phyloP scores from a whole-genome alignment of 2,797 vertebrate genomes.

The Betta splendens region DNA sequence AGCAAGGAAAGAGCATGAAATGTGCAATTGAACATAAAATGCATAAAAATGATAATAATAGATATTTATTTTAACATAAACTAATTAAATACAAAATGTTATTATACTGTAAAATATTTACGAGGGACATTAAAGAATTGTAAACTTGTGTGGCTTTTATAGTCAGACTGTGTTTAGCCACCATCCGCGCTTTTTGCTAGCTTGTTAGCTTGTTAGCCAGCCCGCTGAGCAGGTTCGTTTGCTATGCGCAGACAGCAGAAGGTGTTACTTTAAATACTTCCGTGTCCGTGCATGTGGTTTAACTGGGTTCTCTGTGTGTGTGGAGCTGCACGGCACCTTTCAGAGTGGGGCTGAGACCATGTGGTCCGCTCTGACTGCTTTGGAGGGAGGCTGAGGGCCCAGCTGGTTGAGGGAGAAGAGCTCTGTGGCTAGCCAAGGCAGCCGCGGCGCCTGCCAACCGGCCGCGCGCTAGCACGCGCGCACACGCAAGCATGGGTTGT shows the following conservation, averaged over 20 bases:
- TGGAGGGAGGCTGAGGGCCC: slow-evolving; percentile 77
- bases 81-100: neutral
- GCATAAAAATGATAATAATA: too few relatives aligned
- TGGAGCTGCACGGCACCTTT: slow-evolving; percentile 66
- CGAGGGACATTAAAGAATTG: neutral
- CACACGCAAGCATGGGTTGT: slow-evolving; percentile 53
- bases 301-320: slow-evolving; percentile 29
- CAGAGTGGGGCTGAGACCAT: slow-evolving; percentile 73
- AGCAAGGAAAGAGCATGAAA: too few relatives aligned
- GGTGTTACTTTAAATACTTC: slow-evolving; percentile 36
- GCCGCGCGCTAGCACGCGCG: slow-evolving; percentile 50
- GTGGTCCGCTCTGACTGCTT: slow-evolving; percentile 71
- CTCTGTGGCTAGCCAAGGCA: slow-evolving; percentile 70
- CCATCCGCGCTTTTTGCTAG: too few relatives aligned
- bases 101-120: slow-evolving; percentile 23
- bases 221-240: slow-evolving; percentile 27
- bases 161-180: too few relatives aligned
- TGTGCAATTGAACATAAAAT: too few relatives aligned
- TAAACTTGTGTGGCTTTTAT: slow-evolving; percentile 4
- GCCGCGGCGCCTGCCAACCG: slow-evolving; percentile 70
- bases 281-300: slow-evolving; percentile 8
- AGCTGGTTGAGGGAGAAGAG: slow-evolving; percentile 79
- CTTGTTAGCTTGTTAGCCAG: slow-evolving; percentile 12
- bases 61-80: too few relatives aligned
- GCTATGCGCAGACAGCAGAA: slow-evolving; percentile 29